Conservation (phyloP, 2,888 invertebrate species). For the Rhogogaster chlorosoma region DNA sequence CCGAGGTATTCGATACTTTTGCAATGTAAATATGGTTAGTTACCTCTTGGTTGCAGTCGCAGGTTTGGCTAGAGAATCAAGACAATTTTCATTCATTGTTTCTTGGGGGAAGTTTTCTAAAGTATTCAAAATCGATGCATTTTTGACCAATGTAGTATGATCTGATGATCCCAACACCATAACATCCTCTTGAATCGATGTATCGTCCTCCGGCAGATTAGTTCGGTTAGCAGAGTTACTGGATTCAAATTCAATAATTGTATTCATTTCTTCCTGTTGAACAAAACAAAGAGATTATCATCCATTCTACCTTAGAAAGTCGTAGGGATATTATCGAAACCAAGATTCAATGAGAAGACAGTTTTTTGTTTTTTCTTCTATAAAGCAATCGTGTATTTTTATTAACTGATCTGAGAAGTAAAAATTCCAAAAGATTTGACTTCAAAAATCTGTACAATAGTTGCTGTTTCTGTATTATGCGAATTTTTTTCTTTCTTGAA, state of each 20-base stretch:
- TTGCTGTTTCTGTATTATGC: not conserved
- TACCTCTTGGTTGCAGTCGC: not conserved
- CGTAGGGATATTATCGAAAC: not conserved
- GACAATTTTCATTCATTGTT: slow-evolving; percentile 8
- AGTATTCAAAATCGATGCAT: slow-evolving; percentile 57
- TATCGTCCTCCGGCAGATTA: not conserved
- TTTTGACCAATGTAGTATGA: slow-evolving; percentile 60
- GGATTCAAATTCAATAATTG: not conserved
- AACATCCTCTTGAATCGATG: slow-evolving; percentile 73
- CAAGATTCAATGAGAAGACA: not conserved
- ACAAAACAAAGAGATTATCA: not conserved
- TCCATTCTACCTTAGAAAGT: not conserved
- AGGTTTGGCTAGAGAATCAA: not conserved
- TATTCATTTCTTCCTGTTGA: not conserved
- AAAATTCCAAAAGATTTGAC: not conserved
- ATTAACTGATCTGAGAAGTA: not conserved
- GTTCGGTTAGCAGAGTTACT: not conserved
- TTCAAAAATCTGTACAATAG: not conserved
- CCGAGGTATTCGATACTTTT: not conserved
- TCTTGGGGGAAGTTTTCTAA: slow-evolving; percentile 33
- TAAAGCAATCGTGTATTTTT: not conserved
- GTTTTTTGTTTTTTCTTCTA: not conserved
- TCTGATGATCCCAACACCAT: slow-evolving; percentile 61
- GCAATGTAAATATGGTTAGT: not conserved
- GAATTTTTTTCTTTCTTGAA: not conserved